phyloP scores from a whole-genome alignment of 2,113 vertebrate genomes.

The Prionailurus bengalensis region DNA sequence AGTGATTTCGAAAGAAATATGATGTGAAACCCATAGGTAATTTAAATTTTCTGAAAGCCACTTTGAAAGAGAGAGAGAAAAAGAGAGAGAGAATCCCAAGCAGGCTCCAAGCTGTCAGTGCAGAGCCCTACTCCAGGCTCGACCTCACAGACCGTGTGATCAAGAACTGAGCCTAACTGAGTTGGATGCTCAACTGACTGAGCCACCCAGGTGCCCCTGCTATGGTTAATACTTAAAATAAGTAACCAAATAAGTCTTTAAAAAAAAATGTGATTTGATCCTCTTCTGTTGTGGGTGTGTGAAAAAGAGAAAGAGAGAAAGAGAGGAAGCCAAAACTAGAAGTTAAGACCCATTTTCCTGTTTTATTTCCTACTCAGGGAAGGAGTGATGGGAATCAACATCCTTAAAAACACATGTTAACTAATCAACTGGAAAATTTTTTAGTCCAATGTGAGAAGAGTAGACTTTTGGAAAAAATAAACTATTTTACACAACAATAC shows the following conservation, averaged over 20 bases:
- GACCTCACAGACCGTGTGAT: no score
- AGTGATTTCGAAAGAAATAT: neutral
- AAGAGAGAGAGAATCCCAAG: no score
- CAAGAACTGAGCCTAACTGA: no score
- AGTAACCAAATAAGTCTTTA: neutral
- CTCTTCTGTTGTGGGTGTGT: neutral
- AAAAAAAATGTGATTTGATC: neutral
- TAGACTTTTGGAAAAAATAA: neutral
- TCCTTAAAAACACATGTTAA: neutral
- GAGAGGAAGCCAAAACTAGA: neutral
- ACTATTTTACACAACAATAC: neutral
- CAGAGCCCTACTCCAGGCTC: no score
- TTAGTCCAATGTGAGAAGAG: neutral
- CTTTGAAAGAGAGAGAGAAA: neutral
- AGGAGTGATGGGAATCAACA: neutral
- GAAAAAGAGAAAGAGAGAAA: neutral
- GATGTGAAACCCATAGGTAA: neutral
- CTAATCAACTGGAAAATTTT: neutral
- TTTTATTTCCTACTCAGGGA: neutral
- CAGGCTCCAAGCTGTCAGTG: no score
- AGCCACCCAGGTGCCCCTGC: neutral
- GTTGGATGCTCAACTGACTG: no score
- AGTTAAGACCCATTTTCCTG: neutral
- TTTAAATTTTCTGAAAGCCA: neutral
- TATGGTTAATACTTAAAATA: neutral